Base-by-base conservation (phyloP, 2,113 vertebrate genomes). In the Brienomyrus brachyistius region DNA sequence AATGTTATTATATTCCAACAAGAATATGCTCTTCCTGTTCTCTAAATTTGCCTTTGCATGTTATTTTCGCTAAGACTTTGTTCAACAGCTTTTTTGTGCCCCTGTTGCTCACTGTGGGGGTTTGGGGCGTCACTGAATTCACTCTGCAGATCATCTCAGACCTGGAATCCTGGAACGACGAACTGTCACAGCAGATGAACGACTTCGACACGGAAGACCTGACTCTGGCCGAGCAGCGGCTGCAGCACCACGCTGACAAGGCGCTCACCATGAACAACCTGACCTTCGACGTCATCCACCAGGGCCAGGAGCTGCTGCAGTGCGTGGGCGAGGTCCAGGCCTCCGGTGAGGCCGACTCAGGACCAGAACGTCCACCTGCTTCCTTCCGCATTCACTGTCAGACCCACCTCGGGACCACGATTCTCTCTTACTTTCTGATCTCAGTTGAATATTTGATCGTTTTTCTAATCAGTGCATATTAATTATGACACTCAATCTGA, bases 201-300 rank as follows among this genome's bases (percentile, higher is more conserved):
- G 98, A 99, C 89, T 99, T 99, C 1, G 98, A 99, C 94, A 99
- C 98, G 0, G 98, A 99, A 91, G 98, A 99, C 92, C 96, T 99
- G 92, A 99, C 98, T 0, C 94, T 99, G 90, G 98, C 98, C 0
- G 98, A 99, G 89, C 98, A 99, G 93, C 95, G 97, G 90, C 97
- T 99, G 45, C 98, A 99, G 94, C 98, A 99, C 92, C 98, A 99
- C 31, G 98, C 98, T 0, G 98, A 99, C 95, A 99, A 99, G 94
- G 97, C 98, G 77, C 93, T 99, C 89, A 99, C 98, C 92, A 98
- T 99, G 98, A 99, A 99, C 94, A 99, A 99, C 94, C 95, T 99
- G 93, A 99, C 98, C 88, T 99, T 99, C 31, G 98, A 99, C 47
- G 98, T 99, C 94, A 99, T 99, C 94, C 98, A 99, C 94, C 98